Evolutionary conservation across 2,797 vertebrate genomes (phyloP).

Genomic region (Chaunax sp.): DNA sequence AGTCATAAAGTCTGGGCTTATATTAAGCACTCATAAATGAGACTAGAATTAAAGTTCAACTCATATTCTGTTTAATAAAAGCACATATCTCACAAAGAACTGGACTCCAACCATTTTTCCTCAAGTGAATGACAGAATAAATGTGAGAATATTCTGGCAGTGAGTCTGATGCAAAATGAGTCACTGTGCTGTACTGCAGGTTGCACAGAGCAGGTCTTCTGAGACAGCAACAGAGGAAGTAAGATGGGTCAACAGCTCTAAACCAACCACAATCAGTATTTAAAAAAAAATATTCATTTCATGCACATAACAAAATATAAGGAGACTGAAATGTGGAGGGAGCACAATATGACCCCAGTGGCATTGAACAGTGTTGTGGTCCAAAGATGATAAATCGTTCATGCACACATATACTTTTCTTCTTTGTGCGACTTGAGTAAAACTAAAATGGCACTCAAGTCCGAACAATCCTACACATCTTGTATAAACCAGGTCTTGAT

Average conservation of each 20-base stretch:
- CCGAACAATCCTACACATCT: too few species aligned
- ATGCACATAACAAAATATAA: slow-evolving; percentile 4
- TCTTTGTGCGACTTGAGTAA: neutral
- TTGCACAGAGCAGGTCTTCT: slow-evolving; percentile 51
- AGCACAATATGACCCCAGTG: neutral
- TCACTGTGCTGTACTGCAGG: slow-evolving; percentile 40
- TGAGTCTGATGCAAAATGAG: slow-evolving; percentile 64
- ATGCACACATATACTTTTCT: neutral
- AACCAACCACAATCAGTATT: slow-evolving; percentile 4
- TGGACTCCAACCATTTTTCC: slow-evolving; percentile 48
- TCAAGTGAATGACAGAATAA: slow-evolving; percentile 56
- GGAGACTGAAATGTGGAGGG: slow-evolving; percentile 7
- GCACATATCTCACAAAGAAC: slow-evolving; percentile 40
- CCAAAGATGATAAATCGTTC: neutral
- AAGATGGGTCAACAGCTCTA: slow-evolving; percentile 16
- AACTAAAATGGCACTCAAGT: too few species aligned
- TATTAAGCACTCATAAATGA: slow-evolving; percentile 22
- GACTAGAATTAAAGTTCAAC: slow-evolving; percentile 37
- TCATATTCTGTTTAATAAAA: slow-evolving; percentile 42
- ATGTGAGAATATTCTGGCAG: slow-evolving; percentile 57
- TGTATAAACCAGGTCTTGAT: too few species aligned
- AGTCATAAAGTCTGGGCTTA: slow-evolving; percentile 12
- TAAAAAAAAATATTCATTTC: neutral
- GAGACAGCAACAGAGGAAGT: slow-evolving; percentile 34
- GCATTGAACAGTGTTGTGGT: neutral